These are phyloP conservation scores for Campoplex nolae DNA, from an alignment of 2,888 invertebrate genomes.

Conservation along the genomic window DNA sequence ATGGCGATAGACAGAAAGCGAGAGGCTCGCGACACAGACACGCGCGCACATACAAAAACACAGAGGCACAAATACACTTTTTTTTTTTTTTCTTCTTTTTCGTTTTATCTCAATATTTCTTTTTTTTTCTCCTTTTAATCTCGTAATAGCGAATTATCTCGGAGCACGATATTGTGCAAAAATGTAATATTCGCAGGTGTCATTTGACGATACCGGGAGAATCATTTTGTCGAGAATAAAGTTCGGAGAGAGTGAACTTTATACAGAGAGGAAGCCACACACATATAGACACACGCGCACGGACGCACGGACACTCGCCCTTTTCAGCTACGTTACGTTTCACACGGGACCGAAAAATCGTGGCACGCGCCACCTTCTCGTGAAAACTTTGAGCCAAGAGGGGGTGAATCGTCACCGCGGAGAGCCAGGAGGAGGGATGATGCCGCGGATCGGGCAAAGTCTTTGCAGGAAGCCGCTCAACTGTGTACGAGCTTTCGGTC, in stretches of 20 bases:
- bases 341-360: conserved; percentile 31
- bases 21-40: conserved; percentile 31
- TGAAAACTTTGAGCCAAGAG: background rate
- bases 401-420: conserved; percentile 17
- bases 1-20: conserved; percentile 8
- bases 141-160: background rate
- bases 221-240: background rate
- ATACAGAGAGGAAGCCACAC: conserved; percentile 3
- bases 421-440: conserved; percentile 9
- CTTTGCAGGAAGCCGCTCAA: conserved; percentile 57
- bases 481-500: conserved; percentile 44
- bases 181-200: background rate
- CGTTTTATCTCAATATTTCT: background rate
- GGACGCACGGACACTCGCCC: conserved; percentile 22
- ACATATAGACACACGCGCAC: background rate
- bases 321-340: conserved; percentile 14
- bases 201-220: background rate
- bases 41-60: conserved; percentile 41
- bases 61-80: conserved; percentile 15
- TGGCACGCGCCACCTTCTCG: conserved; percentile 35
- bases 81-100: conserved; percentile 11
- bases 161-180: background rate
- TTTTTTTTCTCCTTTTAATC: background rate
- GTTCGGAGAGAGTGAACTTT: conserved; percentile 2
- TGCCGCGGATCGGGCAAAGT: background rate